These are phyloP conservation scores for Calliphora vicina DNA, from an alignment of 1,140 invertebrate species.

Conservation along the genomic window DNA sequence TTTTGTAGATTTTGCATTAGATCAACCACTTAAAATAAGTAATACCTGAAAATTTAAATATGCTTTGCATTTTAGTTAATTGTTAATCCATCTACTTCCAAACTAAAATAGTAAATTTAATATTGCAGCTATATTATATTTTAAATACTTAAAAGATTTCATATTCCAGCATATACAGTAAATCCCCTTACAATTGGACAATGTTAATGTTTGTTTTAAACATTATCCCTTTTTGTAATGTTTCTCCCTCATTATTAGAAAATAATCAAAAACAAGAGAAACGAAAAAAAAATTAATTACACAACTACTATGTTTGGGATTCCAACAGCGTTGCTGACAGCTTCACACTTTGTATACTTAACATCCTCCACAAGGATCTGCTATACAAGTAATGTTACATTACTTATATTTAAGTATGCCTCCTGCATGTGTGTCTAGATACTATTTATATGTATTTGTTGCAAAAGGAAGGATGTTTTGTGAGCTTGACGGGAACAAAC, in stretches of 20 bases:
- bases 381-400: background rate
- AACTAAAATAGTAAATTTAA: too few species aligned
- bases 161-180: background rate
- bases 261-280: background rate
- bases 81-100: too few species aligned
- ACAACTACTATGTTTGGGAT: background rate
- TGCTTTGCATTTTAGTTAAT: too few species aligned
- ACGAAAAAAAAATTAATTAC: background rate
- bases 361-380: background rate
- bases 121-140: too few species aligned
- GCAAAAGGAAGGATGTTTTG: constrained; percentile 4
- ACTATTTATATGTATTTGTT: too few species aligned
- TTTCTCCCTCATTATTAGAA: background rate
- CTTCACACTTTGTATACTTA: background rate
- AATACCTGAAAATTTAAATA: too few species aligned
- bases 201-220: too few species aligned
- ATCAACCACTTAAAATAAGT: too few species aligned
- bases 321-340: background rate
- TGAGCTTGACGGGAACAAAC: constrained; percentile 2
- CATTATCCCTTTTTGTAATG: too few species aligned
- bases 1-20: too few species aligned
- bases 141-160: background rate
- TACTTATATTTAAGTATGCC: background rate
- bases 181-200: background rate
- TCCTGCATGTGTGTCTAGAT: background rate